A percentile compares a stretch with the other conserved stretches of the same genome.
These are phyloP conservation scores for Taxidea taxus DNA, from an alignment of 2,113 vertebrate species.

Conservation along the genomic window DNA sequence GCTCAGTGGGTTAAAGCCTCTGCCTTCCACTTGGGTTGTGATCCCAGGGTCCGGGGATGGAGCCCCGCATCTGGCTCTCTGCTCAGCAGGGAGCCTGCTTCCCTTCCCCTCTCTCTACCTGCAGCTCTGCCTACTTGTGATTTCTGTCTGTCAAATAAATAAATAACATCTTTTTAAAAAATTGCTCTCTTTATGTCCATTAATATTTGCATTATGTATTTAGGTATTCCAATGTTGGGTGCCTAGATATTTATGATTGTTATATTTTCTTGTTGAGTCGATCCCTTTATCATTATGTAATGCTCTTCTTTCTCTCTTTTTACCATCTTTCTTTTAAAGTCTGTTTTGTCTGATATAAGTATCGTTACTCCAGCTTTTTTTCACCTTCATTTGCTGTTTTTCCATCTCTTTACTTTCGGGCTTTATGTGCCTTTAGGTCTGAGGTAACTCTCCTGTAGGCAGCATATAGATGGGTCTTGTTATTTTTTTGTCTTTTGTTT, in stretches of 20 bases:
- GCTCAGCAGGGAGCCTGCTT: no score
- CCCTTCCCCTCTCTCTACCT: no score
- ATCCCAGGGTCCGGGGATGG: no score
- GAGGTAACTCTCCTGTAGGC: background rate
- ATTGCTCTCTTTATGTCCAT: background rate
- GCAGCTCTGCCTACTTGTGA: no score
- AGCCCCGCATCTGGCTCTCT: no score
- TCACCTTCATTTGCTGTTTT: background rate
- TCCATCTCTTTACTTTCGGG: background rate
- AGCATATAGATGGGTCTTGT: background rate
- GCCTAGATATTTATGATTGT: background rate
- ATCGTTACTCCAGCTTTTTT: background rate
- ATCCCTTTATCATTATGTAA: background rate
- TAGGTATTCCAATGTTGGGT: background rate
- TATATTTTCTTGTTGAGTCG: background rate
- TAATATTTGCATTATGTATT: background rate
- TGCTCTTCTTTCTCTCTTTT: background rate
- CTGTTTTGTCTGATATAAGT: background rate
- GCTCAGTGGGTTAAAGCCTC: no score
- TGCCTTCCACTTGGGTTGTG: no score
- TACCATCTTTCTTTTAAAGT: background rate
- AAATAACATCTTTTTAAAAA: no score
- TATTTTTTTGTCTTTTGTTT: background rate
- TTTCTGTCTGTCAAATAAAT: no score
- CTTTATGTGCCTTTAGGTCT: background rate